Conservation (phyloP, 1,140 invertebrate species). For the Chrysomallon squamiferum region DNA sequence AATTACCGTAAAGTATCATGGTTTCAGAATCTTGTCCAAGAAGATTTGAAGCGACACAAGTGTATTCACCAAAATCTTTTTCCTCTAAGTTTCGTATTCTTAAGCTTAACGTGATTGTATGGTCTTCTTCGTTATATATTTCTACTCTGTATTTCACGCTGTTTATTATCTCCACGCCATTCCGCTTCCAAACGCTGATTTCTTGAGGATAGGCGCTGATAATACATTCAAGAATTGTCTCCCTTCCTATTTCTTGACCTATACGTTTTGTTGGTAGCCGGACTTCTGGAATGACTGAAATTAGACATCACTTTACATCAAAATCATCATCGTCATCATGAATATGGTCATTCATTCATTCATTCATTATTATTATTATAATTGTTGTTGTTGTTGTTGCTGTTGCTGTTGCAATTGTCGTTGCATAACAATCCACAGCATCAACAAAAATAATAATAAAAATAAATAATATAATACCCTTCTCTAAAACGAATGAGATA, state of each 20-base stretch:
- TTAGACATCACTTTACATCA: no score
- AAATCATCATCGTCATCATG: no score
- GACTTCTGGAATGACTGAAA: constrained; percentile 58
- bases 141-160: constrained; percentile 77
- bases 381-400: no score
- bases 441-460: no score
- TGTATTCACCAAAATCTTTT: constrained; percentile 86
- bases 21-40: constrained; percentile 85
- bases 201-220: constrained; percentile 89
- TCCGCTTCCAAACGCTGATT: constrained; percentile 83
- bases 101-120: constrained; percentile 85
- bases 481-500: no score
- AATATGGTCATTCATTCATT: no score
- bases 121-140: constrained; percentile 73
- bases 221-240: constrained; percentile 79
- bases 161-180: constrained; percentile 62
- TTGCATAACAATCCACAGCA: no score
- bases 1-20: constrained; percentile 85
- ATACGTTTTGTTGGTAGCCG: constrained; percentile 47
- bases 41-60: constrained; percentile 89
- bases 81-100: constrained; percentile 79
- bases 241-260: constrained; percentile 46
- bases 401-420: no score
- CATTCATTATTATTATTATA: no score
- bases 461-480: no score